Evolutionary conservation across 2,888 invertebrate species (phyloP).

Genomic region (Callimorpha dominula): DNA sequence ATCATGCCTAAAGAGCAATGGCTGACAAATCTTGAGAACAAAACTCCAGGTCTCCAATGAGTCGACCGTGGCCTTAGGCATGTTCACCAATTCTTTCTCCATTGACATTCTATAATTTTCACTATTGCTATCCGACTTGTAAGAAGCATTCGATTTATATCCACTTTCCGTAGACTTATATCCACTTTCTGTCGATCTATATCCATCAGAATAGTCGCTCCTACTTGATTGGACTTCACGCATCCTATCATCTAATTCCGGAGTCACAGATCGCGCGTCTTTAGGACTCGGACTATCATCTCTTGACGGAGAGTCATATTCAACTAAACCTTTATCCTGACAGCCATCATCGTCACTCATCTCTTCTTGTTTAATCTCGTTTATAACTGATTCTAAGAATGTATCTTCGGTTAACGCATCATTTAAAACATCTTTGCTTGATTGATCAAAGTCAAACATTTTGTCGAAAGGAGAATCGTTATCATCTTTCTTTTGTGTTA

Average conservation of each 20-base stretch:
- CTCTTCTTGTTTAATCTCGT: constrained; percentile 78
- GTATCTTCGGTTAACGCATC: constrained; percentile 75
- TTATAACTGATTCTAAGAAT: constrained; percentile 80
- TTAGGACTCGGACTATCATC: constrained; percentile 56
- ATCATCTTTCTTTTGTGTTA: constrained; percentile 50
- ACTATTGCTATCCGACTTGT: constrained; percentile 37
- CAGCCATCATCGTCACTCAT: constrained; percentile 73
- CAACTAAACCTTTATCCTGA: constrained; percentile 77
- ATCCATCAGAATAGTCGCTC: constrained; percentile 50
- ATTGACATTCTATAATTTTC: constrained; percentile 61
- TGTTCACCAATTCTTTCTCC: constrained; percentile 66
- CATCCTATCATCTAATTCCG: constrained; percentile 72
- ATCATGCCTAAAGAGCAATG: constrained; percentile 79
- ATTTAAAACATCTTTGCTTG: constrained; percentile 63
- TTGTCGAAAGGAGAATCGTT: constrained; percentile 64
- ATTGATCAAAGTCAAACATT: constrained; percentile 59
- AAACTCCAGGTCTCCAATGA: constrained; percentile 82
- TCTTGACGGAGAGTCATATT: constrained; percentile 79
- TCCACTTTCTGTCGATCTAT: constrained; percentile 51
- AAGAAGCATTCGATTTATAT: constrained; percentile 42
- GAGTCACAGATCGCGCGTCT: constrained; percentile 67
- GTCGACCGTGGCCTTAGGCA: constrained; percentile 70
- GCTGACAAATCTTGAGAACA: constrained; percentile 81
- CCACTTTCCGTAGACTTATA: constrained; percentile 56
- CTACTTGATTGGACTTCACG: constrained; percentile 51